Conservation (phyloP, 2,797 vertebrate species). For the Odontamblyopus lacepedii region DNA sequence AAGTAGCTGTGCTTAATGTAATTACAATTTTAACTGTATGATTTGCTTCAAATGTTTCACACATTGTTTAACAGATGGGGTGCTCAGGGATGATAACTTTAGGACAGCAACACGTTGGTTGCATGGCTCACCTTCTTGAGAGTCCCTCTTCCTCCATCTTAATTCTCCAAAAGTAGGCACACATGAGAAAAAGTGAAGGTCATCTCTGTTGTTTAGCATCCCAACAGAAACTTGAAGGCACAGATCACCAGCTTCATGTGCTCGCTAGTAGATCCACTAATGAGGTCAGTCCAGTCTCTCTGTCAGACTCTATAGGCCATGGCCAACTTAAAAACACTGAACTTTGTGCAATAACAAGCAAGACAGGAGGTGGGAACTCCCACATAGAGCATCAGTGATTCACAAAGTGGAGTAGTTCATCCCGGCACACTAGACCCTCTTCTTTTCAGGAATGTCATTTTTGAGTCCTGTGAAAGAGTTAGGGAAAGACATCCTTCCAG, state of each 20-base stretch:
- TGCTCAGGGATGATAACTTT: not conserved
- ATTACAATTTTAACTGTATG: not conserved
- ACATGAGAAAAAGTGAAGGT: conserved; percentile 54
- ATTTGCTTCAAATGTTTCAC: not conserved
- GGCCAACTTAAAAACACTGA: conserved; percentile 60
- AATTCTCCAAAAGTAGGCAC: conserved; percentile 50
- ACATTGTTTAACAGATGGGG: not conserved
- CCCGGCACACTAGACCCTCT: conserved; percentile 62
- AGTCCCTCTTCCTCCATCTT: conserved; percentile 29
- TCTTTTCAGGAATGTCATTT: conserved; percentile 77
- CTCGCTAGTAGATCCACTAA: conserved; percentile 55
- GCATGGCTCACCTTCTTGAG: conserved; percentile 30
- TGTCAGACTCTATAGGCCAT: conserved; percentile 61
- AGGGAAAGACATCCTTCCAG: conserved; percentile 67
- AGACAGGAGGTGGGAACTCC: conserved; percentile 55
- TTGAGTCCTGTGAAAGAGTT: conserved; percentile 61
- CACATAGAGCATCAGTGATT: conserved; percentile 72
- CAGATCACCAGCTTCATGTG: conserved; percentile 50
- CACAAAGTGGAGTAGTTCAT: conserved; percentile 72
- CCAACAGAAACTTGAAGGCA: conserved; percentile 51
- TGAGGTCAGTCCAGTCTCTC: conserved; percentile 62
- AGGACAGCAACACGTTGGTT: conserved; percentile 23
- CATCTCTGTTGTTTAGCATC: conserved; percentile 61
- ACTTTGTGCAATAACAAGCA: conserved; percentile 66
- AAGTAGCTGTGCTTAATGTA: too few relatives aligned